Evolutionary conservation across 1,140 invertebrate genomes (phyloP).

Genomic region (Trachelipus rathkii): DNA sequence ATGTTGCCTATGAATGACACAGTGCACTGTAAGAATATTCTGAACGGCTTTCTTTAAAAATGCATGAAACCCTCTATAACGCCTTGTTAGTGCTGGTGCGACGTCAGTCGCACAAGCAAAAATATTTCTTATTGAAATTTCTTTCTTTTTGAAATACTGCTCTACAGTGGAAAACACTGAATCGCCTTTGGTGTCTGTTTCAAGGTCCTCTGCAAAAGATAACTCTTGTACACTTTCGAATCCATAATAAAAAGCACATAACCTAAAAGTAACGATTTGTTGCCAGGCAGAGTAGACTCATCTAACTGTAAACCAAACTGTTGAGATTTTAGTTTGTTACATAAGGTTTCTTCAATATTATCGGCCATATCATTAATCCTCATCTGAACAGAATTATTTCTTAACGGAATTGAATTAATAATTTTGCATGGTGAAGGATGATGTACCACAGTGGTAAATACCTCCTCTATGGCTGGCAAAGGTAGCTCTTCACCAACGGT

Average conservation of each 20-base stretch:
- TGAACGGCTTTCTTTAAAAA: not conserved
- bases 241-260: conserved; percentile 29
- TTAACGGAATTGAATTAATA: conserved; percentile 28
- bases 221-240: conserved; percentile 2
- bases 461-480: not conserved
- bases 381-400: conserved; percentile 26
- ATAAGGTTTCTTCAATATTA: conserved; percentile 30
- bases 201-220: conserved; percentile 22
- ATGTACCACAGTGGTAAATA: conserved; percentile 23
- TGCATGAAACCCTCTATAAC: conserved; percentile 13
- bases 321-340: conserved; percentile 27
- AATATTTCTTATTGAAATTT: too few relatives aligned
- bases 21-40: too few relatives aligned
- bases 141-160: too few relatives aligned
- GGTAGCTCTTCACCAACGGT: too few relatives aligned
- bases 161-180: too few relatives aligned
- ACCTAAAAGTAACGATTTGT: conserved; percentile 25
- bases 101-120: conserved; percentile 16
- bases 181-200: conserved; percentile 23
- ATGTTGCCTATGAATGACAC: too few relatives aligned
- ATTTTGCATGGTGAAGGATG: conserved; percentile 14
- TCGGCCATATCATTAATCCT: conserved; percentile 33
- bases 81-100: conserved; percentile 5
- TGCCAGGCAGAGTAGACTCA: conserved; percentile 27
- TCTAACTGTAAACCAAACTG: conserved; percentile 31